A percentile compares a stretch with the other conserved stretches of the same genome.
Evolutionary conservation across 2,888 invertebrate species (phyloP).

Genomic region (Scaptomyza cyrtandrae): DNA sequence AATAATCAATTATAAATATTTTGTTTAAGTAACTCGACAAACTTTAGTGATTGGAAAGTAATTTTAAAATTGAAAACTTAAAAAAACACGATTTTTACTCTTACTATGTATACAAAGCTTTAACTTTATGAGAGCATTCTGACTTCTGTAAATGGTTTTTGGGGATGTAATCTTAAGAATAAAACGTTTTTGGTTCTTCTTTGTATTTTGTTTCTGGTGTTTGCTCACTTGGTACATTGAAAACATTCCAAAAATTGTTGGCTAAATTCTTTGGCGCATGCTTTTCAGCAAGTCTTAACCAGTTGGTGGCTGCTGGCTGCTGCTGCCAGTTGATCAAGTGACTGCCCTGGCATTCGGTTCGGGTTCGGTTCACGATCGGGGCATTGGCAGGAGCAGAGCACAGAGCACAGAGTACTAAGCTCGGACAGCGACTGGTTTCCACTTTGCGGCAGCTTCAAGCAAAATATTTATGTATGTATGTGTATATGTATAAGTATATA

Average conservation of each 20-base stretch:
- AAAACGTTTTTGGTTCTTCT: constrained; percentile 24
- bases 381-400: constrained; percentile 68
- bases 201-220: constrained; percentile 53
- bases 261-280: constrained; percentile 79
- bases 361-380: constrained; percentile 54
- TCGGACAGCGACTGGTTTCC: constrained; percentile 62
- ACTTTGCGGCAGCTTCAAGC: constrained; percentile 61
- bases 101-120: neutral
- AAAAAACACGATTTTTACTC: neutral
- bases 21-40: neutral
- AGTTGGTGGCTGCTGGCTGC: constrained; percentile 52
- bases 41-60: neutral
- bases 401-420: constrained; percentile 23
- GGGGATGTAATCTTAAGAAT: constrained; percentile 10
- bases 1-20: neutral
- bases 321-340: constrained; percentile 70
- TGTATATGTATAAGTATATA: neutral
- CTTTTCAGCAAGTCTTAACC: constrained; percentile 71
- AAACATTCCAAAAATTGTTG: constrained; percentile 79
- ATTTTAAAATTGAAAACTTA: neutral
- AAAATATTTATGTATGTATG: constrained; percentile 7
- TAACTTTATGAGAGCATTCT: constrained; percentile 9
- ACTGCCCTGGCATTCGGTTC: constrained; percentile 46
- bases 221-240: constrained; percentile 75
- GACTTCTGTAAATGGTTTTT: constrained; percentile 1